Percentiles rank a stretch among this genome's conserved stretches.
These are phyloP conservation scores for Athalia circularis DNA, from an alignment of 2,888 invertebrate genomes.

Conservation along the genomic window DNA sequence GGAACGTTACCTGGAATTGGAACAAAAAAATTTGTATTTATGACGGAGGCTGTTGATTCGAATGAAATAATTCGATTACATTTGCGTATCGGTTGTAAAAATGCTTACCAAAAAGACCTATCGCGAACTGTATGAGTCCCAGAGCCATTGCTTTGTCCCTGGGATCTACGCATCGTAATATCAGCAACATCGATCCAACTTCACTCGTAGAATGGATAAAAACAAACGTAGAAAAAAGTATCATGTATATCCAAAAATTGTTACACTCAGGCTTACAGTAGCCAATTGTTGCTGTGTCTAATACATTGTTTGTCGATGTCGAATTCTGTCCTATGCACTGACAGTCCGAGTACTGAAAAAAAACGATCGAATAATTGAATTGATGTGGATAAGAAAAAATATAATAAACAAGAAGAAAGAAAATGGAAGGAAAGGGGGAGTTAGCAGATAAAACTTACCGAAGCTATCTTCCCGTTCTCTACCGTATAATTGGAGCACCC, in stretches of 20 bases:
- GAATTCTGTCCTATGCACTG: conserved; percentile 72
- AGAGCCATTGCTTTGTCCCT: conserved; percentile 96
- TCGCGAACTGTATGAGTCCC: conserved; percentile 94
- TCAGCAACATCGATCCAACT: conserved; percentile 92
- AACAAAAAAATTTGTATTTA: too few species aligned
- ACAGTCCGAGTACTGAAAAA: conserved; percentile 75
- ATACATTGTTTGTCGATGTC: conserved; percentile 55
- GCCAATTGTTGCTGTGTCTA: conserved; percentile 82
- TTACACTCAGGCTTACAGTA: conserved; percentile 88
- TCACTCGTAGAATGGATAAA: conserved; percentile 95
- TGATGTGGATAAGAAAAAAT: neutral
- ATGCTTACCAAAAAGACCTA: conserved; percentile 86
- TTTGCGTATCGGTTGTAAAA: conserved; percentile 37
- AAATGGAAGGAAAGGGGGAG: neutral
- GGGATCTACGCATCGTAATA: conserved; percentile 93
- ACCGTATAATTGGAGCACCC: conserved; percentile 83
- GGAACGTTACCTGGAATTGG: conserved; percentile 85
- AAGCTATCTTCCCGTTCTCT: conserved; percentile 77
- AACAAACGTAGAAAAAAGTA: conserved; percentile 90
- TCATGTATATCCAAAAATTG: conserved; percentile 87
- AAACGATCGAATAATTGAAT: neutral
- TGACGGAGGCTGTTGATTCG: neutral
- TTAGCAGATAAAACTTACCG: conserved; percentile 61
- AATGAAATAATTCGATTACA: neutral
- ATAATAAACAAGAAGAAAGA: conserved; percentile 8